Percentiles rank a stretch among this genome's conserved stretches.
Evolutionary conservation across 2,113 vertebrate species (phyloP).

Genomic region (Gadus macrocephalus): DNA sequence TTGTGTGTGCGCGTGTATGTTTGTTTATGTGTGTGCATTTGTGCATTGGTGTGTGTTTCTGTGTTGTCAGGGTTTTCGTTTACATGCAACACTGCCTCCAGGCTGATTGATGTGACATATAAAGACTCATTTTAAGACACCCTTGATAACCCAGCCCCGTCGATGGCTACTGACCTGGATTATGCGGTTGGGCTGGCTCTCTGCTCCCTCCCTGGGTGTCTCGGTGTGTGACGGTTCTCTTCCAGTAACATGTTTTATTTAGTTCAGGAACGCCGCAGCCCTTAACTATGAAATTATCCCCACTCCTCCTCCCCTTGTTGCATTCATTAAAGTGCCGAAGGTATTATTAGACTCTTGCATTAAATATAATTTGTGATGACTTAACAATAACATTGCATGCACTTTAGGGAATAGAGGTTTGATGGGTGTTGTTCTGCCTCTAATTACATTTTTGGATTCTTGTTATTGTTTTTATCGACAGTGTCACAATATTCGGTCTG

Average conservation of each 20-base stretch:
- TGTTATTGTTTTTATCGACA: no score
- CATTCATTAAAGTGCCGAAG: no score
- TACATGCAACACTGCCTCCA: constrained; percentile 15
- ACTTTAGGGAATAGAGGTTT: no score
- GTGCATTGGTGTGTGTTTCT: neutral
- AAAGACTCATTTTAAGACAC: constrained; percentile 50
- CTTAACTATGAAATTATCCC: no score
- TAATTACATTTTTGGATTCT: no score
- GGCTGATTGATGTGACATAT: constrained; percentile 35
- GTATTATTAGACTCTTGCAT: no score
- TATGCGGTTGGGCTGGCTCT: constrained; percentile 13
- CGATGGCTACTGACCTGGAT: constrained; percentile 37
- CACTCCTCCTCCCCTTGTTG: no score
- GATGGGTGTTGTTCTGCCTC: neutral
- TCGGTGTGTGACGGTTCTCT: neutral
- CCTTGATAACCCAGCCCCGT: constrained; percentile 38
- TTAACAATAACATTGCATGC: neutral
- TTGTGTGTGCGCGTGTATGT: neutral
- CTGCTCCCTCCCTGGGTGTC: constrained; percentile 9
- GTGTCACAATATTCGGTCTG: no score
- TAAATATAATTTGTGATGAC: neutral
- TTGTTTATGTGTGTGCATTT: neutral
- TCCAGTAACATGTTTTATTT: no score
- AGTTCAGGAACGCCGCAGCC: no score
- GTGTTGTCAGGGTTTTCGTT: constrained; percentile 33